Conservation (phyloP, 2,797 vertebrate species). For the Margarornis squamiger region DNA sequence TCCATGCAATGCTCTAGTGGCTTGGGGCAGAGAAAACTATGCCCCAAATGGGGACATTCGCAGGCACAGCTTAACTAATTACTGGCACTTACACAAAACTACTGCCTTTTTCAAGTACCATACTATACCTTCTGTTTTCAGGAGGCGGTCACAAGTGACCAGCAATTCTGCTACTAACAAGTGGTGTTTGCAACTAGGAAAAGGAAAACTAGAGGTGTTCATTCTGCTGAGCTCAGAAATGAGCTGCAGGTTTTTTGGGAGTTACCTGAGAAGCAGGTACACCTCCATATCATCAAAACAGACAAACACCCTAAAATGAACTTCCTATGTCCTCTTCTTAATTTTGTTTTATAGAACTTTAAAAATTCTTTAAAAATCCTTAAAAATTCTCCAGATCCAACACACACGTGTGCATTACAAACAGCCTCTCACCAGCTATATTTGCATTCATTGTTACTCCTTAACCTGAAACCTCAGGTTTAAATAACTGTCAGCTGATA, state of each 20-base stretch:
- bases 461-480: slow-evolving; percentile 48
- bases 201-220: not conserved
- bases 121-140: not conserved
- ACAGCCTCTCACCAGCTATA: not conserved
- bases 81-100: not conserved
- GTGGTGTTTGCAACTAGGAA: not conserved
- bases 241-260: not conserved
- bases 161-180: not conserved
- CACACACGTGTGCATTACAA: rapidly evolving
- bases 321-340: not conserved
- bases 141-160: not conserved
- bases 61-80: not conserved
- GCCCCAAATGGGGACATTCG: not conserved
- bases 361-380: not conserved
- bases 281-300: not conserved
- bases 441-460: slow-evolving; percentile 13
- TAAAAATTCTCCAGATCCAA: not conserved
- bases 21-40: not conserved
- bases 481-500: slow-evolving; percentile 57
- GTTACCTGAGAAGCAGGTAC: not conserved
- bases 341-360: not conserved
- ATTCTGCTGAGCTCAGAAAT: not conserved
- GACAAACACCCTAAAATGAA: not conserved
- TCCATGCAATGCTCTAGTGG: not conserved
- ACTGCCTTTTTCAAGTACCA: not conserved